Evolutionary conservation across 2,888 invertebrate species (phyloP), one percentile per base, ranked within the genome.

Genomic region (Nomada ruficornis): DNA sequence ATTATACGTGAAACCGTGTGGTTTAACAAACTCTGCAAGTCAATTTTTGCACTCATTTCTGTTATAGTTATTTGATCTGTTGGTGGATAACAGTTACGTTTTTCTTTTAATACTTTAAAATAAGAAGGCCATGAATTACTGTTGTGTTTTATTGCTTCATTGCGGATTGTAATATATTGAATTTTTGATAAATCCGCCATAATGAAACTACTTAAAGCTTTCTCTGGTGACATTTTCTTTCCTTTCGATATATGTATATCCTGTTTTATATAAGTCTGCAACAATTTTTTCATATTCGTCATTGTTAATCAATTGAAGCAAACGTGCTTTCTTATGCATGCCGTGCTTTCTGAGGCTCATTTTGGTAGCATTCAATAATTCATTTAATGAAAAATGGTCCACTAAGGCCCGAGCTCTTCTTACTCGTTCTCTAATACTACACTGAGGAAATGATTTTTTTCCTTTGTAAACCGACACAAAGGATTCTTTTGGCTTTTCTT

Each of bases 1-100:
- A 68, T 11, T 47, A 74, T 60, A 60, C 67, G 55, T 42, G 5
- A 2, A n/a, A 23, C 36, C 2, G 76, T 69, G 13, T 62, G 54
- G 36, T 75, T 44, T 68, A 75, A 47, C 5, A 68, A 68, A 23
- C 29, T 26, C 62, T 76, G 76, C 10, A 76, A 13, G 4, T 74
- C 50, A 20, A 74, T 60, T 68, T 59, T 68, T 18, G 42, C 52
- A 54, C n/a, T 44, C 7, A 4, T 63, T 77, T 69, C 70, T n/a
- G 70, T 63, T 15, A 70, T 50, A 26, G 18, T 36, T 13, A 64
- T 64, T 2, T 5, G 20, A 2, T 64, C 18, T 47, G n/a, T 70
- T 20, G 57, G n/a, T 55, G 76, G 64, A 59, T 77, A 77, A 50
- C 57, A 70, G 1, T 67, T 50, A 26, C 26, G 26, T 60, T 68